Evolutionary conservation across 1,140 invertebrate genomes (phyloP).

Genomic region (Dinothrombium tinctorium): DNA sequence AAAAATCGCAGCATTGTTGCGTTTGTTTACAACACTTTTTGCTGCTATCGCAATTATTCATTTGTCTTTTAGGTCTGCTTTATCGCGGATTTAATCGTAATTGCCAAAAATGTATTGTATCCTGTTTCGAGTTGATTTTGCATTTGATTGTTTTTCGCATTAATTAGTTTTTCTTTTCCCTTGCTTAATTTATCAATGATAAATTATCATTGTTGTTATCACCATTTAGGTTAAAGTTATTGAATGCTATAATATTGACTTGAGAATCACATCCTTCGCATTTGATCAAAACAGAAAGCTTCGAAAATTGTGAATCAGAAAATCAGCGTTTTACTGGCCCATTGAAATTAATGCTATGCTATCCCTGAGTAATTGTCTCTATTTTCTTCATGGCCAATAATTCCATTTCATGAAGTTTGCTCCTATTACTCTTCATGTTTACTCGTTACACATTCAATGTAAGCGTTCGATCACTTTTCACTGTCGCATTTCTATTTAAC

Average conservation of each 20-base stretch:
- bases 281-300: slow-evolving; percentile 50
- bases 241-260: slow-evolving; percentile 22
- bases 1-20: no score
- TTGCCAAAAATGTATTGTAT: slow-evolving; percentile 47
- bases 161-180: background rate
- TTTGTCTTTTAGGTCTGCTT: slow-evolving; percentile 40
- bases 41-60: slow-evolving; percentile 49
- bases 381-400: background rate
- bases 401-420: no score
- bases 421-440: no score
- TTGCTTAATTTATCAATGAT: background rate
- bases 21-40: slow-evolving; percentile 71
- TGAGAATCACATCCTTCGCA: slow-evolving; percentile 49
- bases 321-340: background rate
- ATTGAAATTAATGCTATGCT: background rate
- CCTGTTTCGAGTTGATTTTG: slow-evolving; percentile 5
- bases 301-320: slow-evolving; percentile 12
- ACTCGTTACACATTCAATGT: no score
- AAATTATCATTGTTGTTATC: background rate
- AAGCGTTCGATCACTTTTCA: no score
- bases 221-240: slow-evolving; percentile 5
- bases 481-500: no score
- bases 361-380: background rate
- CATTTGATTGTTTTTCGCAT: background rate
- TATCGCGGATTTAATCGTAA: slow-evolving; percentile 40